These are phyloP conservation scores for Ennomos erosarius DNA, from an alignment of 2,888 invertebrate species.

Conservation along the genomic window DNA sequence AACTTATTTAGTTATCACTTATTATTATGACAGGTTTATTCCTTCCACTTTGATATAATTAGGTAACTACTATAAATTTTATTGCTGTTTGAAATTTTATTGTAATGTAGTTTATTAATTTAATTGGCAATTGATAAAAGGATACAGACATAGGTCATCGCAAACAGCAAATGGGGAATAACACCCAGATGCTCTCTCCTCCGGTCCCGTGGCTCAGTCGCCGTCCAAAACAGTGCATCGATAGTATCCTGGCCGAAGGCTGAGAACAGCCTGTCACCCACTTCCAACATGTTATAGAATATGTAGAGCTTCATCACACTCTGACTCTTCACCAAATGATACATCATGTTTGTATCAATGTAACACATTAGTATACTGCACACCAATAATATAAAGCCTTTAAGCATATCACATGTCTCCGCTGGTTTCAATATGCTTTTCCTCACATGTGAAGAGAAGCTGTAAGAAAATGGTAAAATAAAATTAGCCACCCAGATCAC, in stretches of 20 bases:
- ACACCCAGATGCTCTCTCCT: slow-evolving; percentile 94
- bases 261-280: slow-evolving; percentile 97
- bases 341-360: slow-evolving; percentile 98
- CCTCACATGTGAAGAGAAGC: slow-evolving; percentile 62
- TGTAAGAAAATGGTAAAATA: slow-evolving; percentile 50
- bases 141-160: slow-evolving; percentile 97
- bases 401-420: slow-evolving; percentile 98
- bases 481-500: background rate
- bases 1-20: too few relatives aligned
- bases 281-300: slow-evolving; percentile 99
- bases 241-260: slow-evolving; percentile 99
- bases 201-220: slow-evolving; percentile 95
- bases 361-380: slow-evolving; percentile 94
- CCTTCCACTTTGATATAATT: too few relatives aligned
- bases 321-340: slow-evolving; percentile 98
- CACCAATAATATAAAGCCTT: slow-evolving; percentile 94
- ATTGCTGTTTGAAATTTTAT: too few relatives aligned
- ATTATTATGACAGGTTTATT: too few relatives aligned
- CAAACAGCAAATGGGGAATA: slow-evolving; percentile 95
- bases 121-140: slow-evolving; percentile 82
- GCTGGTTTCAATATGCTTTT: slow-evolving; percentile 91
- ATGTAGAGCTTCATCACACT: slow-evolving; percentile 99
- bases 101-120: too few relatives aligned
- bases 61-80: too few relatives aligned
- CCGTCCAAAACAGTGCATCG: slow-evolving; percentile 99